Base-by-base conservation (phyloP, 2,888 invertebrate species). In the Dryadula phaetusa region DNA sequence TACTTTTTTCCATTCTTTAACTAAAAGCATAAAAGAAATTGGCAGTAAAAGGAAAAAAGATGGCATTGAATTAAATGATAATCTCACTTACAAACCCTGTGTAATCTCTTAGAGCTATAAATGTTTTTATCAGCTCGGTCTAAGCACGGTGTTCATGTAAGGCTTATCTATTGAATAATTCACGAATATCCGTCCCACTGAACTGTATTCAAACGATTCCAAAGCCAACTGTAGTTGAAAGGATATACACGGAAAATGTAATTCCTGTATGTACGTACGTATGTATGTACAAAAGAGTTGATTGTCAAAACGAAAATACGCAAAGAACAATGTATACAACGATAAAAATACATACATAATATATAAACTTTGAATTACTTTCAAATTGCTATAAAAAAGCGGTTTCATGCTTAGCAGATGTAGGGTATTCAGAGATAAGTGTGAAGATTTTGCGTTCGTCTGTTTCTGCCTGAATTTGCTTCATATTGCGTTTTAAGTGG, bases 161-260 rank as follows among this genome's bases (percentile, higher is more conserved):
- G 58, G 44, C 28, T 56, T 56, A 56, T 63, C 42, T 63, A 54
- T 63, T 63, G 63, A 63, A 63, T 63, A 54, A 63, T 54, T 63
- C 63, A 63, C n/a, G 42, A 53, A 60, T 60, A 60, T 60, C 40
- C 42, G 58, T 60, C 44, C 40, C 32, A 28, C 14, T 63, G 40
- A 53, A 32, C 53, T 54, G 32, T 54, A 54, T 44, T 44, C 63
- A 54, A 54, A 44, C 54, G 20, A 25, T 34, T 44, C 44, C 5
- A 32, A 32, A 54, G 44, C 54, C 34, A 28, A 63, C 53, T 12
- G 28, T 42, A 54, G n/a, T 32, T 10, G 28, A 32, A 32, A 44
- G 53, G 58, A 58, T 25, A 42, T 58, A 42, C 42, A 16, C n/a
- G 37, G 22, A 37, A 14, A 54, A 34, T 37, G 54, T 54, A 37